These are phyloP conservation scores for Ciconia boyciana DNA, from an alignment of 2,113 vertebrate genomes.

Conservation along the genomic window DNA sequence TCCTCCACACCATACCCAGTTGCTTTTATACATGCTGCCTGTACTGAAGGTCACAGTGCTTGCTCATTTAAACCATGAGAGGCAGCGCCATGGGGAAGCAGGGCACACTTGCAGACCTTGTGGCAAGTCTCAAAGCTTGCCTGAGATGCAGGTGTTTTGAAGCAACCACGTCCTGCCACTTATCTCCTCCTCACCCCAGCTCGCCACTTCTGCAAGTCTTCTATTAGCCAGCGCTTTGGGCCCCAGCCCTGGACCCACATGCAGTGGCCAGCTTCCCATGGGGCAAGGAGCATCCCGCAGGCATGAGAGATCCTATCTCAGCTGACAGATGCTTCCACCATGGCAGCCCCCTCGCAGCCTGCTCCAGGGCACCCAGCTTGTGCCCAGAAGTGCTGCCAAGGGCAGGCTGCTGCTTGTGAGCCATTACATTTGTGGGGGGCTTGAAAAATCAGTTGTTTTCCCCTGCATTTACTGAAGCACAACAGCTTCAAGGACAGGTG, in stretches of 20 bases:
- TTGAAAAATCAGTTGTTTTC: neutral
- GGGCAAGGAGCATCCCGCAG: neutral
- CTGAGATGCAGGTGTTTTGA: neutral
- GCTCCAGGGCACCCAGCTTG: accelerated
- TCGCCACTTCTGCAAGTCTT: neutral
- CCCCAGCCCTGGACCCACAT: neutral
- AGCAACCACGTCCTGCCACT: neutral
- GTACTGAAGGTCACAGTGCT: neutral
- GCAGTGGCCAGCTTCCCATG: neutral
- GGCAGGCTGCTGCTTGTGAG: neutral
- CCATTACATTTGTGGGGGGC: neutral
- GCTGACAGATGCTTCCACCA: accelerated
- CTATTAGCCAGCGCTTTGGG: accelerated
- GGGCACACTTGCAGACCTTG: neutral
- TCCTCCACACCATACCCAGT: neutral
- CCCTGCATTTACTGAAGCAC: neutral
- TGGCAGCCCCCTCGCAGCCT: accelerated
- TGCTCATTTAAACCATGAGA: neutral
- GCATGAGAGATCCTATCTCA: neutral
- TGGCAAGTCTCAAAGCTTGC: neutral
- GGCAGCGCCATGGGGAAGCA: accelerated
- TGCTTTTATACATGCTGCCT: accelerated
- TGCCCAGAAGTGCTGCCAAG: neutral
- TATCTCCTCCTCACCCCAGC: neutral
- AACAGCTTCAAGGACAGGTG: neutral